These are phyloP conservation scores for Drosophila repletoides DNA, from an alignment of 1,140 invertebrate species.

Conservation along the genomic window DNA sequence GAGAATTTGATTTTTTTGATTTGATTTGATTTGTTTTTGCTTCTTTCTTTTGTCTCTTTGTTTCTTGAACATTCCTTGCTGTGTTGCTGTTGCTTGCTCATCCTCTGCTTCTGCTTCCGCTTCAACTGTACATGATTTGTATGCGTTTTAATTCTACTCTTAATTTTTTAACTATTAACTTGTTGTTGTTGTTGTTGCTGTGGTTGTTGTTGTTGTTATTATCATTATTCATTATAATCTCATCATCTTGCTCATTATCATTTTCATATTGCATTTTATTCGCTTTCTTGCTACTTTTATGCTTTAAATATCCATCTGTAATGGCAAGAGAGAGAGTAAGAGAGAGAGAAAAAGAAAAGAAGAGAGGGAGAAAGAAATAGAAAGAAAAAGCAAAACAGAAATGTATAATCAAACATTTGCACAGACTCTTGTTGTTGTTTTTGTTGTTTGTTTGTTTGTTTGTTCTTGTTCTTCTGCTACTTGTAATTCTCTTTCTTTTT, in stretches of 20 bases:
- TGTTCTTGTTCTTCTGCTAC: conserved; percentile 12
- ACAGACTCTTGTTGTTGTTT: conserved; percentile 4
- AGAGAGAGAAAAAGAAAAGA: conserved; percentile 23
- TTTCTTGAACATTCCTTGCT: background rate
- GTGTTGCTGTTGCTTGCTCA: conserved; percentile 1
- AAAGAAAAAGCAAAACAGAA: conserved; percentile 49
- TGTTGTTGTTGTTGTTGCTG: conserved; percentile 31
- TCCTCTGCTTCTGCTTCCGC: conserved; percentile 4
- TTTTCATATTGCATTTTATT: conserved; percentile 30
- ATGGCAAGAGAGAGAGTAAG: conserved; percentile 47
- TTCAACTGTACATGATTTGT: conserved; percentile 62
- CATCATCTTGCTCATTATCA: conserved; percentile 30
- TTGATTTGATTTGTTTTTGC: too few species aligned
- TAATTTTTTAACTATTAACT: conserved; percentile 58
- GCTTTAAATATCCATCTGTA: conserved; percentile 68
- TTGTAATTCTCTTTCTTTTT: background rate
- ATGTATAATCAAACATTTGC: conserved; percentile 41
- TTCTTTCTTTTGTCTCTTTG: too few species aligned
- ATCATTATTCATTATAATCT: conserved; percentile 36
- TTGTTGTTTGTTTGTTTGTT: background rate
- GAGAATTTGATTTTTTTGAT: conserved; percentile 4
- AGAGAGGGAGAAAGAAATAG: conserved; percentile 45
- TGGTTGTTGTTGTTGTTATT: conserved; percentile 13
- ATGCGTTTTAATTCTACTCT: conserved; percentile 66
- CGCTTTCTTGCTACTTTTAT: conserved; percentile 56